These are phyloP conservation scores for Mylabris sibirica DNA, from an alignment of 2,888 invertebrate species.

Conservation along the genomic window DNA sequence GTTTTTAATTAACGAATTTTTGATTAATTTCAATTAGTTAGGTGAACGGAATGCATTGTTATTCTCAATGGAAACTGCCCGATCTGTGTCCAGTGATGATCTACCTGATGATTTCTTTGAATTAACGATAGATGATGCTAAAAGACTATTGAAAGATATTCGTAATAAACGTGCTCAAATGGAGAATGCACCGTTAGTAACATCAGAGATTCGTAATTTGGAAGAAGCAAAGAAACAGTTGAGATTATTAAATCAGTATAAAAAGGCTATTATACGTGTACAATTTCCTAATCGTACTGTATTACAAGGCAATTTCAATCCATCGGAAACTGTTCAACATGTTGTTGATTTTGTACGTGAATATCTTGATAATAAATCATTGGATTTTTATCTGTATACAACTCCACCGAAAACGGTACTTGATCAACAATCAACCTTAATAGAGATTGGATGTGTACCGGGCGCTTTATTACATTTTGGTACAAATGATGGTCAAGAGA, in stretches of 20 bases:
- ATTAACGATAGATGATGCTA: slow-evolving; percentile 82
- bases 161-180: slow-evolving; percentile 70
- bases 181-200: slow-evolving; percentile 78
- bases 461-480: slow-evolving; percentile 80
- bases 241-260: slow-evolving; percentile 72
- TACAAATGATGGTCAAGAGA: slow-evolving; percentile 54
- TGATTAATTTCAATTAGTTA: slow-evolving; percentile 62
- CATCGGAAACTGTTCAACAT: slow-evolving; percentile 75
- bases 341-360: slow-evolving; percentile 78
- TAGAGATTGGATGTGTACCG: slow-evolving; percentile 80
- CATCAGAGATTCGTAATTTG: slow-evolving; percentile 68
- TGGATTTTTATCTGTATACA: slow-evolving; percentile 81
- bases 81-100: slow-evolving; percentile 73
- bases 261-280: slow-evolving; percentile 80
- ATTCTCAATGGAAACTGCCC: slow-evolving; percentile 70
- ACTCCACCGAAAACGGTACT: slow-evolving; percentile 83
- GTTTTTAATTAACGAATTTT: slow-evolving; percentile 2
- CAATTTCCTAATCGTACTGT: slow-evolving; percentile 88
- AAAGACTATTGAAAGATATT: slow-evolving; percentile 76
- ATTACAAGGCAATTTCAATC: slow-evolving; percentile 85
- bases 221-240: slow-evolving; percentile 67
- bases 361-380: slow-evolving; percentile 71
- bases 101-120: slow-evolving; percentile 90
- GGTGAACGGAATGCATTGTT: slow-evolving; percentile 78
- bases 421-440: slow-evolving; percentile 67